Evolutionary conservation across 2,113 vertebrate genomes (phyloP).

Genomic region (Esox niger): DNA sequence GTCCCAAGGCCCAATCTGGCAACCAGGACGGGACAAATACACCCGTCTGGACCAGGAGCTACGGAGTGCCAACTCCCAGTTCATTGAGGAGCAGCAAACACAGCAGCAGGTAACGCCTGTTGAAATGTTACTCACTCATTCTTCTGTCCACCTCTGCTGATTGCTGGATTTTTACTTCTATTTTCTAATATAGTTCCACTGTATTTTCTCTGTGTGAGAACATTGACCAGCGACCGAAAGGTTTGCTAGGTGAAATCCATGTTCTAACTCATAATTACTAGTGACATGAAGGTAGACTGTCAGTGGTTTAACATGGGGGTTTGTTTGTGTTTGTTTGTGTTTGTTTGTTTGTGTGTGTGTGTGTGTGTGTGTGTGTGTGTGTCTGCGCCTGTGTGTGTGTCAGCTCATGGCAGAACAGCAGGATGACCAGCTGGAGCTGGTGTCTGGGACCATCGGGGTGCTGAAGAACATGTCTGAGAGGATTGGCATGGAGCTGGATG

Average conservation of each 20-base stretch:
- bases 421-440: conserved; percentile 95
- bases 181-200: too few species aligned
- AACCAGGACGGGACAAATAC: conserved; percentile 78
- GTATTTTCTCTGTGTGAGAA: too few species aligned
- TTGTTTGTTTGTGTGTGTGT: conserved; percentile 7
- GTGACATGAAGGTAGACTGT: too few species aligned
- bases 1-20: conserved; percentile 77
- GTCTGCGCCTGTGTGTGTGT: conserved; percentile 25
- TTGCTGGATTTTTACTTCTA: neutral
- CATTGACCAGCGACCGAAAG: too few species aligned
- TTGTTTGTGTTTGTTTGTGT: conserved; percentile 8
- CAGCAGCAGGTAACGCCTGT: conserved; percentile 87
- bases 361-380: conserved; percentile 3
- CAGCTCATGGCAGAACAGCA: conserved; percentile 93
- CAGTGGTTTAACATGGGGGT: too few species aligned
- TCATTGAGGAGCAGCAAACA: conserved; percentile 90
- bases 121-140: neutral
- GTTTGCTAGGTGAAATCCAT: too few species aligned
- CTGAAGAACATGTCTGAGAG: conserved; percentile 98
- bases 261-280: too few species aligned
- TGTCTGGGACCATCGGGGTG: conserved; percentile 95
- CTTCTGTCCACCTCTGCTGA: neutral
- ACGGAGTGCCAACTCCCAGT: conserved; percentile 87
- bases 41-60: conserved; percentile 81
- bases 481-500: conserved; percentile 95